Evolutionary conservation across 2,797 vertebrate species (phyloP).

Genomic region (Gambelia wislizenii): DNA sequence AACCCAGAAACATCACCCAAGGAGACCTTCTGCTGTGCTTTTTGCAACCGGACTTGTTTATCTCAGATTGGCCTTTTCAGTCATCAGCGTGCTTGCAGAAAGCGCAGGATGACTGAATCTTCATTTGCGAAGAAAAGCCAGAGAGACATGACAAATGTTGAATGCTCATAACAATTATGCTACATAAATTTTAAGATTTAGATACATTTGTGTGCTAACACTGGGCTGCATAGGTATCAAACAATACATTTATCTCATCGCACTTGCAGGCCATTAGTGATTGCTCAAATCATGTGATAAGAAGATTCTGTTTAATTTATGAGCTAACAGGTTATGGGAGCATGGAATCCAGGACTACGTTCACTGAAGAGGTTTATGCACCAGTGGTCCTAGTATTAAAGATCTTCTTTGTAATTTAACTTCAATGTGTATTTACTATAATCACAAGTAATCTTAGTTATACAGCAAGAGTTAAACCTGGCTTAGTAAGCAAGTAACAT

Average conservation of each 20-base stretch:
- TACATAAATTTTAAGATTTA: too few relatives aligned
- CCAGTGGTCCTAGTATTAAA: not conserved
- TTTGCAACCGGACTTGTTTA: too few relatives aligned
- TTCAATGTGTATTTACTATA: not conserved
- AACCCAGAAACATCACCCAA: too few relatives aligned
- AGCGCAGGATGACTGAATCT: too few relatives aligned
- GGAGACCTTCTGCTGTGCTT: too few relatives aligned
- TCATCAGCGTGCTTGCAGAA: too few relatives aligned
- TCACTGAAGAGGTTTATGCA: not conserved
- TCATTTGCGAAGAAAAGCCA: too few relatives aligned
- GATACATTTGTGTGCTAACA: not conserved
- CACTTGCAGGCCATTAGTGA: not conserved
- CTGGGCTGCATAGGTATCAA: not conserved
- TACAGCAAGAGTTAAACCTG: not conserved
- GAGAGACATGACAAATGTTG: not conserved
- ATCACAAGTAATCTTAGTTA: not conserved
- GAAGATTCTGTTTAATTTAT: not conserved
- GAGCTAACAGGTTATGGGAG: not conserved
- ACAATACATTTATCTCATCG: not conserved
- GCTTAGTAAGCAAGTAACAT: not conserved
- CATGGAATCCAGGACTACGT: not conserved
- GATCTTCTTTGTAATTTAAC: not conserved
- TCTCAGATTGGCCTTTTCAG: too few relatives aligned
- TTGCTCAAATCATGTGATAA: not conserved
- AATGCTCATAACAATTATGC: not conserved